phyloP scores from a whole-genome alignment of 1,140 invertebrate genomes.

The Drosophila sproati region DNA sequence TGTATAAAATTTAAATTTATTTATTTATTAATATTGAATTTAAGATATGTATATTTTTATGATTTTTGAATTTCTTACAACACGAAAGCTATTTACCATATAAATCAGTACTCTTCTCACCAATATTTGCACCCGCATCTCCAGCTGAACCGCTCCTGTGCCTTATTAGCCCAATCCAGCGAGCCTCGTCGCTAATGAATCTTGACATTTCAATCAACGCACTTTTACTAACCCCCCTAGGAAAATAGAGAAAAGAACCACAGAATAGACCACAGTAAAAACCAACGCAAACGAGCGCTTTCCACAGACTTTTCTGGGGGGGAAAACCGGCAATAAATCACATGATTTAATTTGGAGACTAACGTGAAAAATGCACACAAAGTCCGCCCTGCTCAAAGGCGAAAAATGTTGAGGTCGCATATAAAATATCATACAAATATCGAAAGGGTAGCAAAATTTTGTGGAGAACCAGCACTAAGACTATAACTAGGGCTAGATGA shows the following conservation, averaged over 20 bases:
- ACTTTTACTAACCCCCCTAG: slow-evolving; percentile 51
- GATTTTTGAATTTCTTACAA: too few relatives aligned
- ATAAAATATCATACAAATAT: slow-evolving; percentile 21
- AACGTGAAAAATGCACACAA: slow-evolving; percentile 38
- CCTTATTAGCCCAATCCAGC: slow-evolving; percentile 17
- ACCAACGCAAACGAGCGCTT: slow-evolving; percentile 27
- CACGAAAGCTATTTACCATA: too few relatives aligned
- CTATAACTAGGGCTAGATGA: slow-evolving; percentile 4
- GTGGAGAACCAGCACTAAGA: not conserved
- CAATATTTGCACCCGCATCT: slow-evolving; percentile 8
- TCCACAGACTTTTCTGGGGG: slow-evolving; percentile 26
- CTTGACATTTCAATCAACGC: slow-evolving; percentile 77
- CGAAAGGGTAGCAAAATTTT: slow-evolving; percentile 49
- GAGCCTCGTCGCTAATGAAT: slow-evolving; percentile 65
- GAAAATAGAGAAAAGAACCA: not conserved
- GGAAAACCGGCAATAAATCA: slow-evolving; percentile 68
- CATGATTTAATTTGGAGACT: slow-evolving; percentile 74
- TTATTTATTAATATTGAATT: too few relatives aligned
- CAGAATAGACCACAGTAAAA: slow-evolving; percentile 27
- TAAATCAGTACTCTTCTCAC: too few relatives aligned
- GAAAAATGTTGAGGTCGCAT: slow-evolving; percentile 70
- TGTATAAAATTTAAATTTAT: too few relatives aligned
- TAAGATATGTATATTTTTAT: too few relatives aligned
- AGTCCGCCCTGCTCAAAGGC: slow-evolving; percentile 40
- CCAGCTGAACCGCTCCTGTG: slow-evolving; percentile 37